These are phyloP conservation scores for Tricholauxania praeusta DNA, from an alignment of 2,888 invertebrate genomes.

Conservation along the genomic window DNA sequence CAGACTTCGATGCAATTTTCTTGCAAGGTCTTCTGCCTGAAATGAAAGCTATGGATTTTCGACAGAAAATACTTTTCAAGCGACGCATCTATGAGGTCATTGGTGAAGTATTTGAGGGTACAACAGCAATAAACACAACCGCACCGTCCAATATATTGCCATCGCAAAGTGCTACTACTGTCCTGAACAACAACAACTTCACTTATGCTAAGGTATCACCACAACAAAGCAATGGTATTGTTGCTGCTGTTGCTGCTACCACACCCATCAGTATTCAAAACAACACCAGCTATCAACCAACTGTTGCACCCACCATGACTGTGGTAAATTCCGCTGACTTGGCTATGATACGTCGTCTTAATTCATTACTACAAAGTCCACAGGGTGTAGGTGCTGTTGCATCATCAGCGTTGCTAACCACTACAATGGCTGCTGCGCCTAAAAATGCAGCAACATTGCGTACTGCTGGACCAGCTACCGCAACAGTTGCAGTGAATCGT, in stretches of 20 bases:
- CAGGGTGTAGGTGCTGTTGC: background rate
- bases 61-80: constrained; percentile 62
- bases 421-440: constrained; percentile 25
- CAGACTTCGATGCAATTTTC: constrained; percentile 59
- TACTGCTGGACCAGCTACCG: constrained; percentile 35
- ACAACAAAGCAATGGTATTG: constrained; percentile 25
- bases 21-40: constrained; percentile 61
- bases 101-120: constrained; percentile 57
- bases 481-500: constrained; percentile 38
- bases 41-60: constrained; percentile 62
- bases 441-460: constrained; percentile 43
- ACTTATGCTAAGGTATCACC: too few relatives aligned
- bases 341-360: constrained; percentile 47
- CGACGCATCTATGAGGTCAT: constrained; percentile 60
- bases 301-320: constrained; percentile 24
- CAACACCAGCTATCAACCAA: constrained; percentile 8
- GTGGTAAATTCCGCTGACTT: constrained; percentile 47
- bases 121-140: constrained; percentile 36
- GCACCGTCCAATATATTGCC: background rate
- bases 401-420: background rate
- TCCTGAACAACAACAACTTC: constrained; percentile 33
- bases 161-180: constrained; percentile 14
- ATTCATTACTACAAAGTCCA: constrained; percentile 46
- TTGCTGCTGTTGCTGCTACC: background rate
- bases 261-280: background rate